Evolutionary conservation across 2,113 vertebrate genomes (phyloP).

Genomic region (Delphinapterus leucas): DNA sequence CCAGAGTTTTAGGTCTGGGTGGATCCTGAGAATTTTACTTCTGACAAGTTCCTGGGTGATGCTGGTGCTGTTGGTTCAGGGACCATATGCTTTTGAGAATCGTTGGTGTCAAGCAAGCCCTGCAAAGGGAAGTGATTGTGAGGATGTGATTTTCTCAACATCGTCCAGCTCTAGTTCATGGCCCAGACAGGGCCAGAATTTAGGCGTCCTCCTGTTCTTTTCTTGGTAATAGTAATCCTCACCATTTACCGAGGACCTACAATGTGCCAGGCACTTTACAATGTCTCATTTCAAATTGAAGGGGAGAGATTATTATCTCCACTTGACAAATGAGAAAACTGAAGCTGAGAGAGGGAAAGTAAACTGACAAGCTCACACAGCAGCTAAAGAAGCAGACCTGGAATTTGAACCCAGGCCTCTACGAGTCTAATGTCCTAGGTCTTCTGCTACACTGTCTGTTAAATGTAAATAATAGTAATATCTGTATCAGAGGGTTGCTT

Average conservation of each 20-base stretch:
- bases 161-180: not conserved
- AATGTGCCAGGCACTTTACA: not conserved
- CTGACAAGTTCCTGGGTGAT: not conserved
- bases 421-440: not conserved
- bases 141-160: constrained; percentile 1
- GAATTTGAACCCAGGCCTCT: not conserved
- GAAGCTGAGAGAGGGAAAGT: not conserved
- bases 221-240: constrained; percentile 9
- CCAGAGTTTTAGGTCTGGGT: not conserved
- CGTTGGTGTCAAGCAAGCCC: not conserved
- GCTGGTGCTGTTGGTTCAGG: not conserved
- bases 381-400: not conserved
- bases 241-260: not conserved
- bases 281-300: not conserved
- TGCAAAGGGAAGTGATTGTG: constrained; percentile 3
- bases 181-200: not conserved
- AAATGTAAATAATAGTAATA: constrained; percentile 9
- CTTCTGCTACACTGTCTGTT: not conserved
- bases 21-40: not conserved
- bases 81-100: not conserved
- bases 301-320: not conserved
- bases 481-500: not conserved
- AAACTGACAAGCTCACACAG: not conserved
- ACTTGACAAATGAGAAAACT: not conserved
- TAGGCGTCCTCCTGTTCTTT: not conserved